Evolutionary conservation across 2,113 vertebrate species (phyloP).

Genomic region (Periophthalmodon schlosseri): DNA sequence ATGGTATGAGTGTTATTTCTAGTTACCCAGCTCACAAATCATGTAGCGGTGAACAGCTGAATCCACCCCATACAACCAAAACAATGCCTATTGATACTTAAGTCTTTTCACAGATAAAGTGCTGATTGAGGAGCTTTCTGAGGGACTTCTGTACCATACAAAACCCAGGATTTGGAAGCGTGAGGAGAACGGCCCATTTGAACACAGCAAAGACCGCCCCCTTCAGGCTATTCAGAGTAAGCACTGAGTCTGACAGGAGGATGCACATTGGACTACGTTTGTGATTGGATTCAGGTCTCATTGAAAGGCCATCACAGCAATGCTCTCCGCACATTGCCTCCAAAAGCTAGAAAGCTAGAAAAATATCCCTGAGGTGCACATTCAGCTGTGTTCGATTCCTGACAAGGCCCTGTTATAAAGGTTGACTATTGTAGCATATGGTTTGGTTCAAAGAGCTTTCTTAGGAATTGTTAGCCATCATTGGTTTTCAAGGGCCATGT

Average conservation of each 20-base stretch:
- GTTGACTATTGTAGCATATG: conserved; percentile 56
- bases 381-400: conserved; percentile 74
- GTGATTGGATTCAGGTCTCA: conserved; percentile 54
- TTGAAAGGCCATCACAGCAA: conserved; percentile 73
- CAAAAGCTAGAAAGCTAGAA: conserved; percentile 76
- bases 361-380: conserved; percentile 82
- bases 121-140: conserved; percentile 76
- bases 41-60: conserved; percentile 69
- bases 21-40: conserved; percentile 71
- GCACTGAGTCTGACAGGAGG: conserved; percentile 25
- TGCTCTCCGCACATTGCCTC: conserved; percentile 75
- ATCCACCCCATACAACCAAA: conserved; percentile 64
- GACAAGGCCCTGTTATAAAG: conserved; percentile 61
- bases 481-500: conserved; percentile 49
- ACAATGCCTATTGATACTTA: conserved; percentile 67
- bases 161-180: conserved; percentile 55
- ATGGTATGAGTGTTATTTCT: conserved; percentile 60
- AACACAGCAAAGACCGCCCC: conserved; percentile 51
- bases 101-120: conserved; percentile 81
- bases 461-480: conserved; percentile 66
- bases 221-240: conserved; percentile 26
- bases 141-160: conserved; percentile 71
- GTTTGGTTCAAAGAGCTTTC: conserved; percentile 72
- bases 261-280: conserved; percentile 44
- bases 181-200: conserved; percentile 51